Evolutionary conservation across 2,797 vertebrate genomes (phyloP).

Genomic region (Chelidonichthys spinosus): DNA sequence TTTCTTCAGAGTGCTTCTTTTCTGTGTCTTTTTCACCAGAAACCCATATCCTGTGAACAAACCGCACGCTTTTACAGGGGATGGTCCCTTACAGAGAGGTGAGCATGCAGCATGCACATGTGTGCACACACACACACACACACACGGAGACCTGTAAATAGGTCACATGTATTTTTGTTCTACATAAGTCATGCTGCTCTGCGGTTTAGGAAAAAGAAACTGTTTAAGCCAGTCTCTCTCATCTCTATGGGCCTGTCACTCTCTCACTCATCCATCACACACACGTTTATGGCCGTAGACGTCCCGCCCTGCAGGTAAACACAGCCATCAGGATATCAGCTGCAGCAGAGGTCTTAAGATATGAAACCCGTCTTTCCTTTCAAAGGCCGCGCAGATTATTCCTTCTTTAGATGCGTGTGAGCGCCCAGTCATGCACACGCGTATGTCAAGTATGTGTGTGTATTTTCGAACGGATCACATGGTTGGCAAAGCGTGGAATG

Average conservation of each 20-base stretch:
- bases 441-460: constrained; percentile 44
- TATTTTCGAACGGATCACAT: constrained; percentile 77
- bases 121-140: not conserved
- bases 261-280: constrained; percentile 21
- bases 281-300: constrained; percentile 38
- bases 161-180: constrained; percentile 68
- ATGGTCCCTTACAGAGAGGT: constrained; percentile 72
- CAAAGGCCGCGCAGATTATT: constrained; percentile 21
- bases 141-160: constrained; percentile 64
- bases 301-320: constrained; percentile 31
- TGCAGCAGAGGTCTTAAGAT: constrained; percentile 21
- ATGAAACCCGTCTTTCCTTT: constrained; percentile 26
- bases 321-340: constrained; percentile 38
- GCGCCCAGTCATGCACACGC: constrained; percentile 41
- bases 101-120: constrained; percentile 15
- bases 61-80: constrained; percentile 79
- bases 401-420: constrained; percentile 24
- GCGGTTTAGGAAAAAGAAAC: constrained; percentile 47
- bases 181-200: constrained; percentile 48
- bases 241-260: constrained; percentile 5
- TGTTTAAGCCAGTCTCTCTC: constrained; percentile 4
- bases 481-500: constrained; percentile 83
- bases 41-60: constrained; percentile 84
- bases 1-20: constrained; percentile 62
- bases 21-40: constrained; percentile 71